Base-by-base conservation (phyloP, 2,113 vertebrate genomes). In the Sinosuthora webbiana region DNA sequence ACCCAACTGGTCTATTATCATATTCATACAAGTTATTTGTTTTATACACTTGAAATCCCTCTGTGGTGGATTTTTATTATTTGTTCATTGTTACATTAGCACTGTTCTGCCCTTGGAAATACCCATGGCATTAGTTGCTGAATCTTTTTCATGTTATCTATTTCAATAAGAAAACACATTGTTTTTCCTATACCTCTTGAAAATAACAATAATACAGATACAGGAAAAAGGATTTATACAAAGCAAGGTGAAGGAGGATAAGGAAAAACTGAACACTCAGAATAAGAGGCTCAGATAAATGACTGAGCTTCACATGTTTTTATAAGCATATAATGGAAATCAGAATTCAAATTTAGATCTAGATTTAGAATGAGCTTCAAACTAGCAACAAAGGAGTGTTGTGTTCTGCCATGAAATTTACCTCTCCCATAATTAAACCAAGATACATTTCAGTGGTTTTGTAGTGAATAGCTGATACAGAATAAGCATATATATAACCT, bases 11-110 rank as follows among this genome's bases (percentile, higher is more conserved):
- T 83, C 41, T 83, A 90, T 93, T 91, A 96, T 74, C 76, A 67
- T 83, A 95, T 94, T 97, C 91, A 91, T 90, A 85, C 57, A 67
- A 92, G 74, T 87, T 93, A 82, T 94, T 92, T 93, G 71, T 78
- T 96, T 90, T 94, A 81, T 39, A 75, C 82, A 80, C 86, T 83
- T 75, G 52, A 81, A 93, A 90, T 90, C 56, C 76, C 68, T 83
- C 77, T 52, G 49, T 68, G 74, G 39, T 62, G 19, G 53, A 84
- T 94, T 92, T 84, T 84, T 75, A 75, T 94, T 94, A 94, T 89
- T 95, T 94, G 77, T 87, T 94, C 87, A 89, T 87, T 87, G 83
- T 91, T 95, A 71, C 74, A 79, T 87, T 91, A 95, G 62, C 69
- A 71, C 33, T 73, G 56, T 69, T 96, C 76, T 73, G 83, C 62